Conservation (phyloP, 2,797 vertebrate genomes). For the Acanthurus tractus region DNA sequence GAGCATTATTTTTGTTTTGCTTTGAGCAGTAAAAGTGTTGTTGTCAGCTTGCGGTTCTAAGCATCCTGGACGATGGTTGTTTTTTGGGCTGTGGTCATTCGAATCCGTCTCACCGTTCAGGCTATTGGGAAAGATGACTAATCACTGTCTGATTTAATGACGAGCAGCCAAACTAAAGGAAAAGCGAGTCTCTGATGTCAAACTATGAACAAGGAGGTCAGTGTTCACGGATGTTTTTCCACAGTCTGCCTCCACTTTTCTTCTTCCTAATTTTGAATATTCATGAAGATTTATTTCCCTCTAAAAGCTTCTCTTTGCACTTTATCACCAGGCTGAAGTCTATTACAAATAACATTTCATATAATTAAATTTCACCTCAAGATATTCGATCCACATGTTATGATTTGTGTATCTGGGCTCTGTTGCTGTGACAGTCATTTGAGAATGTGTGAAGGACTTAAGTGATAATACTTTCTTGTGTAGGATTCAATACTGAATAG, state of each 20-base stretch:
- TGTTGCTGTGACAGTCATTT: conserved; percentile 48
- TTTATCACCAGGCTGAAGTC: background rate
- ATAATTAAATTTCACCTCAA: conserved; percentile 24
- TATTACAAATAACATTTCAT: background rate
- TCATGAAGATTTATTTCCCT: conserved; percentile 19
- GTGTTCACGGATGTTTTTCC: conserved; percentile 47
- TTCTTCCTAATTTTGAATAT: conserved; percentile 21
- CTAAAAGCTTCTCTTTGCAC: conserved; percentile 6
- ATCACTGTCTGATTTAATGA: conserved; percentile 56
- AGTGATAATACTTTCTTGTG: too few species aligned
- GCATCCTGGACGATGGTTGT: conserved; percentile 55
- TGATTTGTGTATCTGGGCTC: conserved; percentile 51
- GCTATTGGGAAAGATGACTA: conserved; percentile 60
- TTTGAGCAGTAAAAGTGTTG: conserved; percentile 66
- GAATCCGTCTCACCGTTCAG: conserved; percentile 39
- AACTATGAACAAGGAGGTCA: conserved; percentile 60
- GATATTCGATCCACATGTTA: conserved; percentile 38
- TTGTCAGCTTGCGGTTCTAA: conserved; percentile 60
- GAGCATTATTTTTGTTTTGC: conserved; percentile 50
- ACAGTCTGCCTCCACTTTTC: conserved; percentile 19
- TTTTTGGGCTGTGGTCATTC: conserved; percentile 55
- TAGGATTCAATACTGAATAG: too few species aligned
- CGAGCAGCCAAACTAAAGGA: conserved; percentile 49
- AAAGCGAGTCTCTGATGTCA: conserved; percentile 30
- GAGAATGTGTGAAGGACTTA: conserved; percentile 49